Evolutionary conservation across 2,113 vertebrate species (phyloP).

Genomic region (Hylia prasina): DNA sequence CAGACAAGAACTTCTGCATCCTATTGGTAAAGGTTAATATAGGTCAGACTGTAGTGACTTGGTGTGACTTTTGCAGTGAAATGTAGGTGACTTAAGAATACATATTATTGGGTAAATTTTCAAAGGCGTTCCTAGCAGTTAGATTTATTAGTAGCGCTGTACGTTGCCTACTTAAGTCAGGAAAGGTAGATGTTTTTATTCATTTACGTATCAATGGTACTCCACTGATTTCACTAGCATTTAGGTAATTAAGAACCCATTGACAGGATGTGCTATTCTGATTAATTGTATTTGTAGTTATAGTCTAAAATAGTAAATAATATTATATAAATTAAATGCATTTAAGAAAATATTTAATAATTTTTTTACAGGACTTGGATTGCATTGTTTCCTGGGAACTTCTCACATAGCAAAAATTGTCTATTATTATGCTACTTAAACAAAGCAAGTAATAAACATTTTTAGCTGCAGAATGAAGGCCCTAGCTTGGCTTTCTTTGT

Average conservation of each 20-base stretch:
- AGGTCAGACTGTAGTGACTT: background rate
- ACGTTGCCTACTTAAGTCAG: background rate
- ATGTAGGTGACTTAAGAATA: background rate
- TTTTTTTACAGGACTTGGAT: background rate
- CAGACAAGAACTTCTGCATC: background rate
- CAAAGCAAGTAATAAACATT: background rate
- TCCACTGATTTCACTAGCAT: background rate
- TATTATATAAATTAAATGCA: background rate
- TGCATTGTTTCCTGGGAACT: background rate
- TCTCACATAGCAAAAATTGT: background rate
- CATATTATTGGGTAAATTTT: background rate
- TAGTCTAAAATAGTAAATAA: background rate
- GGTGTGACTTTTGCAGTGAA: background rate
- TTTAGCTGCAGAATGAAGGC: background rate
- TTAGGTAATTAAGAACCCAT: background rate
- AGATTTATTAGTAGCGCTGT: background rate
- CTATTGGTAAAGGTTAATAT: background rate
- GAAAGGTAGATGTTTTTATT: background rate
- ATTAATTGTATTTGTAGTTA: background rate
- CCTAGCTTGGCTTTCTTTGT: background rate
- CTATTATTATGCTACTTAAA: background rate
- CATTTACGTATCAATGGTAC: background rate
- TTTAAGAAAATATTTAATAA: background rate
- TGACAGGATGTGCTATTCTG: background rate
- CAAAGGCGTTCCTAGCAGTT: background rate